Conservation (phyloP, 35 echinoderm and acorn worm genomes). For the Eucidaris tribuloides region DNA sequence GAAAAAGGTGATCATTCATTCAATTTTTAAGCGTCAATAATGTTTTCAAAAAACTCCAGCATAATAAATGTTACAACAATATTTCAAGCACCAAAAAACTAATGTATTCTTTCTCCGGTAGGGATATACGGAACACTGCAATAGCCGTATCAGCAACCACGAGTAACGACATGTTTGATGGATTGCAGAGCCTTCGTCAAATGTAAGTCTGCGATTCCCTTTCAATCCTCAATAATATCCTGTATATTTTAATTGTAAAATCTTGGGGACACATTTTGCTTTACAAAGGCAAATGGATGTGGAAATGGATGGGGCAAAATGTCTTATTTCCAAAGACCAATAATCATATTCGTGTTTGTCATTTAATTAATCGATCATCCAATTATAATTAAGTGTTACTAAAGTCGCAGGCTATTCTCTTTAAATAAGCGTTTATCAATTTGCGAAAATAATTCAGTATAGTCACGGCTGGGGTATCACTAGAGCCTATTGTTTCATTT, state of each 20-base stretch:
- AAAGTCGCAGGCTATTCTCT: too few relatives aligned
- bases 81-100: too few relatives aligned
- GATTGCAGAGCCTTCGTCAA: slow-evolving; percentile 14
- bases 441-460: too few relatives aligned
- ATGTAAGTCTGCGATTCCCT: slow-evolving; percentile 16
- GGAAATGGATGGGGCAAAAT: neutral
- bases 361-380: too few relatives aligned
- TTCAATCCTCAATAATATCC: neutral
- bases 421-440: too few relatives aligned
- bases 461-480: too few relatives aligned
- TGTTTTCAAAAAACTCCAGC: neutral
- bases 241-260: neutral
- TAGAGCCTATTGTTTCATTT: too few relatives aligned
- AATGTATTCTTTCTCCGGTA: neutral
- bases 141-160: neutral
- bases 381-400: too few relatives aligned
- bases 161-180: neutral
- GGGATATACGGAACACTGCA: slow-evolving; percentile 4
- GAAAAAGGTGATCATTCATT: too few relatives aligned
- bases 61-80: too few relatives aligned
- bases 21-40: neutral
- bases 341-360: too few relatives aligned
- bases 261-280: neutral
- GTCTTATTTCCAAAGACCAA: too few relatives aligned
- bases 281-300: neutral